Evolutionary conservation across 2,113 vertebrate genomes (phyloP).

Genomic region (Phylloscopus trochiloides): DNA sequence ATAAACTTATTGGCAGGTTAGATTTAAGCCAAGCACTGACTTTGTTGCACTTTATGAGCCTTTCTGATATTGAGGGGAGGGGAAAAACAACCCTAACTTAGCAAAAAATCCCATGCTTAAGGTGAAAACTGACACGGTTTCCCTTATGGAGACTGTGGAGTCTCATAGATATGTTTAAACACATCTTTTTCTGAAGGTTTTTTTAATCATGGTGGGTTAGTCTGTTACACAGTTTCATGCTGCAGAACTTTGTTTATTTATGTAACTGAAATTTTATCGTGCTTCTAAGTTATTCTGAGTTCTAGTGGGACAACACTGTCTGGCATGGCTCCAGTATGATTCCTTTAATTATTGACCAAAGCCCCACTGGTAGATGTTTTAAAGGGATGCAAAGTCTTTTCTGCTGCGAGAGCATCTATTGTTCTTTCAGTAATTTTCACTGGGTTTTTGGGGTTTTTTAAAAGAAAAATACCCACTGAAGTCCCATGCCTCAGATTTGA

Average conservation of each 20-base stretch:
- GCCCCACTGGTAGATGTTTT: background rate
- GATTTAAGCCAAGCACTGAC: background rate
- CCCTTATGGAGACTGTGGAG: background rate
- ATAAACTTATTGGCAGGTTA: background rate
- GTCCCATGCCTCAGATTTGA: background rate
- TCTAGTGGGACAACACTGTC: background rate
- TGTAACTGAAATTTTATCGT: background rate
- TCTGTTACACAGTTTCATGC: background rate
- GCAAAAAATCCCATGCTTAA: background rate
- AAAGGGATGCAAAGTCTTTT: background rate
- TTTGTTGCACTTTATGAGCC: constrained; percentile 5
- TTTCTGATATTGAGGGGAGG: background rate
- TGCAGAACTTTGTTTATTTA: background rate
- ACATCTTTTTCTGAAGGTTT: background rate
- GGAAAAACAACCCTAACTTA: background rate
- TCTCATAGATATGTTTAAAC: background rate
- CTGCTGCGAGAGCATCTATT: background rate
- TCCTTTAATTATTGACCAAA: background rate
- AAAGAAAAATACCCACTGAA: background rate
- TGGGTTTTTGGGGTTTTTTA: background rate
- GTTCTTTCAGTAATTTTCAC: background rate
- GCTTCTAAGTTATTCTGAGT: background rate
- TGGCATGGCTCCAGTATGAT: background rate
- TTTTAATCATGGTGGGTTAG: background rate
- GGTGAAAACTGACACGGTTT: background rate